Evolutionary conservation across 2,113 vertebrate species (phyloP).

Genomic region (Telmatochromis brichardi): DNA sequence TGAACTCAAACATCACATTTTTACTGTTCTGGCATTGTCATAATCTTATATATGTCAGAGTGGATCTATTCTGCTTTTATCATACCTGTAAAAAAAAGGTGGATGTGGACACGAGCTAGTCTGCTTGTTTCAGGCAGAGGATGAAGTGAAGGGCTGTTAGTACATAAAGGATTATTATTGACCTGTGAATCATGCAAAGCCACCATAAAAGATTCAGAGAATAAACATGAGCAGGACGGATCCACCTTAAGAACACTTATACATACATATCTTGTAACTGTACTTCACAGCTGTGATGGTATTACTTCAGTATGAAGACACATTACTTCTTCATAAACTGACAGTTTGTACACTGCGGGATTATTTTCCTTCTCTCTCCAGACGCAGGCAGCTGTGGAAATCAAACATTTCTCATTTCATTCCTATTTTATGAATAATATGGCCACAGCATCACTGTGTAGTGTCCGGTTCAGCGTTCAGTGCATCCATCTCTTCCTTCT

Average conservation of each 20-base stretch:
- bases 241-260: background rate
- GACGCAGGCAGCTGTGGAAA: background rate
- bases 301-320: background rate
- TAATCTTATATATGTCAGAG: fast-evolving
- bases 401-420: background rate
- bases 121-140: background rate
- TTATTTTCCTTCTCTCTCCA: background rate
- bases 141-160: background rate
- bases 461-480: fast-evolving
- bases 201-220: background rate
- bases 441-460: no score
- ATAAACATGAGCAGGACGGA: background rate
- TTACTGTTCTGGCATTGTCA: background rate
- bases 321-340: background rate
- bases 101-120: fast-evolving
- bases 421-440: background rate
- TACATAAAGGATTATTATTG: background rate
- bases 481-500: fast-evolving
- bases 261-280: background rate
- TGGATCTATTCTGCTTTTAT: background rate
- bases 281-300: background rate
- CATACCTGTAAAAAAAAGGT: background rate
- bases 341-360: fast-evolving
- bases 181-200: background rate
- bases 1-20: background rate